phyloP scores from a whole-genome alignment of 2,888 invertebrate species.

The Cosmia pyralina region DNA sequence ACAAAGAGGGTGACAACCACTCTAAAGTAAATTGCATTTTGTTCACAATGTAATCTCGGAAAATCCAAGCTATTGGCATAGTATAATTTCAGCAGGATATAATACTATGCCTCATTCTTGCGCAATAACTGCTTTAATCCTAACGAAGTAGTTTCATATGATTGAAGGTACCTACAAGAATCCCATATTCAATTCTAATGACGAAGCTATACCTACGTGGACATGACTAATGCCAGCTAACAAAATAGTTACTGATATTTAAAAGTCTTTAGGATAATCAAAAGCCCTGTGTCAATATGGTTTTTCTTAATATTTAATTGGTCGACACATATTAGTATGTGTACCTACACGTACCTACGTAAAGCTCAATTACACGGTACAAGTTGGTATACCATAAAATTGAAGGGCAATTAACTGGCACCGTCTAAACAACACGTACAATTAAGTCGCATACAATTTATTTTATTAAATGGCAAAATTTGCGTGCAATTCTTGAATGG shows the following conservation, averaged over 20 bases:
- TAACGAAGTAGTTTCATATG: neutral
- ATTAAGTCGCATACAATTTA: no score
- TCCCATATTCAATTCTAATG: neutral
- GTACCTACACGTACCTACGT: no score
- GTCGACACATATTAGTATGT: no score
- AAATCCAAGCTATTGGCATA: constrained; percentile 17
- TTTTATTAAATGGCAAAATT: no score
- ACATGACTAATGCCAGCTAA: neutral
- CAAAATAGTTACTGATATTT: no score
- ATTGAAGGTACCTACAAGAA: neutral
- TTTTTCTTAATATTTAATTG: no score
- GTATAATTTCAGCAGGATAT: neutral
- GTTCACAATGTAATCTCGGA: constrained; percentile 47
- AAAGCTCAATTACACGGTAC: no score
- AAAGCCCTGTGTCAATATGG: no score
- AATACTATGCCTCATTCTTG: neutral
- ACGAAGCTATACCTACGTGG: neutral
- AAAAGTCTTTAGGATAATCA: neutral
- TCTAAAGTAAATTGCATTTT: constrained; percentile 56
- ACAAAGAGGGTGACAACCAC: constrained; percentile 54
- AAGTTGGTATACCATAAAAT: no score
- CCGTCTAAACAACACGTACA: no score
- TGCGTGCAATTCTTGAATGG: no score
- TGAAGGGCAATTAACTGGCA: no score
- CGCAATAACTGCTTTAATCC: neutral